Evolutionary conservation across 2,888 invertebrate genomes (phyloP).

Genomic region (Germaria angustata): DNA sequence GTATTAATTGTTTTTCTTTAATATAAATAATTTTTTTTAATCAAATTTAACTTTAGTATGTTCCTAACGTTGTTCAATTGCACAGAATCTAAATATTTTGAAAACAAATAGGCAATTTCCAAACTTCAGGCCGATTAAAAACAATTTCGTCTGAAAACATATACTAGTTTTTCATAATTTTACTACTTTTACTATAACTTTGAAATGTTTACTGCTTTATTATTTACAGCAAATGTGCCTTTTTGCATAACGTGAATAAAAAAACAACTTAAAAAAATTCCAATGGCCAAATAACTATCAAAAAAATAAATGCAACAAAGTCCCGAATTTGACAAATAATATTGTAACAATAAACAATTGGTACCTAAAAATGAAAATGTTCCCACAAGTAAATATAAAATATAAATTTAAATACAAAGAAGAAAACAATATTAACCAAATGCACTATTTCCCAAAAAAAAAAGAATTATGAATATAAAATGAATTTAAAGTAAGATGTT

Average conservation of each 20-base stretch:
- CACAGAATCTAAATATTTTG: too few relatives aligned
- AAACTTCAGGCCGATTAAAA: too few relatives aligned
- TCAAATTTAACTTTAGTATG: too few relatives aligned
- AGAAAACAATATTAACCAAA: constrained; percentile 48
- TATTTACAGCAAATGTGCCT: too few relatives aligned
- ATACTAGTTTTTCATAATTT: too few relatives aligned
- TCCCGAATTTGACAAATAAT: constrained; percentile 40
- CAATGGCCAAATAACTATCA: constrained; percentile 48
- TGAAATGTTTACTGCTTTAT: too few relatives aligned
- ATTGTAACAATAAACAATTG: constrained; percentile 47
- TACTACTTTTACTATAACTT: too few relatives aligned
- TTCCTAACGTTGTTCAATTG: too few relatives aligned
- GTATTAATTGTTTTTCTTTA: too few relatives aligned
- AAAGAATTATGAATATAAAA: constrained; percentile 24
- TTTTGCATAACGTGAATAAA: background rate
- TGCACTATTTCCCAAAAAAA: constrained; percentile 49
- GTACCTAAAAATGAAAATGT: constrained; percentile 46
- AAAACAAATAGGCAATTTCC: too few relatives aligned
- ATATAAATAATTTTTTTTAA: too few relatives aligned
- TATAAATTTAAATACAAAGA: background rate
- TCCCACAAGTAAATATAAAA: constrained; percentile 38
- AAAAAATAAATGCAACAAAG: background rate
- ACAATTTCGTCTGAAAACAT: too few relatives aligned
- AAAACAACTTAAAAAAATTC: background rate
- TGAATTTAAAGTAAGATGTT: constrained; percentile 6